Evolutionary conservation across 1,140 invertebrate species (phyloP).

Genomic region (Nasonia longicornis): DNA sequence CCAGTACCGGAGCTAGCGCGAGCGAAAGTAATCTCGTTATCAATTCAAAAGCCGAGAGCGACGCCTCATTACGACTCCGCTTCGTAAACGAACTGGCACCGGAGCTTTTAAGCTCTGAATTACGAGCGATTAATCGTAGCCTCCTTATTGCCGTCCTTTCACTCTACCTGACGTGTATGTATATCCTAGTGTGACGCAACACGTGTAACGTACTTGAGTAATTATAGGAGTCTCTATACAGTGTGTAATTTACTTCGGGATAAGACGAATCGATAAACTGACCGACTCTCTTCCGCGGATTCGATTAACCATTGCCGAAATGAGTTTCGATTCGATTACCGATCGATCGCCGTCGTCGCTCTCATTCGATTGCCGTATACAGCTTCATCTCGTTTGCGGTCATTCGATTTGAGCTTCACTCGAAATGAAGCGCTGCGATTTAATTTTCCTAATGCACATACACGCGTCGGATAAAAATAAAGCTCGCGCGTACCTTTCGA

Average conservation of each 20-base stretch:
- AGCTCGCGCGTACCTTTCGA: too few species aligned
- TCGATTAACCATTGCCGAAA: neutral
- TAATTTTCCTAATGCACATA: neutral
- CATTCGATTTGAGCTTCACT: neutral
- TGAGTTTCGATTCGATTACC: neutral
- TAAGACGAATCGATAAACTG: too few species aligned
- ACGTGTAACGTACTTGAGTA: too few species aligned
- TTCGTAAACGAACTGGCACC: too few species aligned
- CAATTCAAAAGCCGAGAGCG: neutral
- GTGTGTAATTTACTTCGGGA: too few species aligned
- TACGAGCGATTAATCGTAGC: conserved; percentile 36
- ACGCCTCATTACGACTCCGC: too few species aligned
- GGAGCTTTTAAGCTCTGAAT: too few species aligned
- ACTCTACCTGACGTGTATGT: too few species aligned
- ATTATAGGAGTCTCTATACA: too few species aligned
- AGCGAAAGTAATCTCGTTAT: conserved; percentile 20
- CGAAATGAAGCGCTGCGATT: neutral
- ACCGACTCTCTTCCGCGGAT: neutral
- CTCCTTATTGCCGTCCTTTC: conserved; percentile 29
- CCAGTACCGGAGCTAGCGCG: neutral
- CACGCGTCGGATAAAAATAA: neutral
- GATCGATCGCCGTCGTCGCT: neutral
- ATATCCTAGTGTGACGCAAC: too few species aligned
- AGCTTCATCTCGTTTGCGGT: neutral
- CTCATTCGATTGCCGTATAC: neutral